Evolutionary conservation across 2,113 vertebrate genomes (phyloP), one percentile per base, ranked within the genome.

Genomic region (Macquaria australasica): DNA sequence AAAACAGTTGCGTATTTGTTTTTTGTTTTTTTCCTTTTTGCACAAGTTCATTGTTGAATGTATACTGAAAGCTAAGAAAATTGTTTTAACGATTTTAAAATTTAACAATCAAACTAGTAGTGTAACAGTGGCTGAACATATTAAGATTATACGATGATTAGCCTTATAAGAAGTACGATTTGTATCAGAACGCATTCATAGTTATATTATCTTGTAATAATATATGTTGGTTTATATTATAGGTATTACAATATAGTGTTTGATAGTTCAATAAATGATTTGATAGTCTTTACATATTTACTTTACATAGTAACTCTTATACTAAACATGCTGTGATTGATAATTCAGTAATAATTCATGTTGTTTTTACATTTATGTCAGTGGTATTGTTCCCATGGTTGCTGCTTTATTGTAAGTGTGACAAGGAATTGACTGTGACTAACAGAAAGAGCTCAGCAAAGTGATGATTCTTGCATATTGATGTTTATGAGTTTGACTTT

Each of bases 321-420:
- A 89, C 82, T 91, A 69, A 87, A 87, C 81, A 88, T 80, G 64
- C 87, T 87, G 92, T 92, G 90, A 91, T 83, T 62, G 78, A 83
- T 64, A 58, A 83, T 70, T 72, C 68, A 77, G 79, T 89, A 88
- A 87, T 90, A 83, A 75, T 80, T 87, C 78, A 69, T 81, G 37
- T 45, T 72, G 39, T 79, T 88, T 83, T 71, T 81, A 84, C 84
- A 64, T 83, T 68, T 48, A 50, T 73, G 82, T 87, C 53, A 69
- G 72, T 79, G 87, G 45, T 87, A n/a, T 73, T 77, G 71, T 90
- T 88, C 64, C 58, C 79, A 73, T 83, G 86, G 77, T 90, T 92
- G 93, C 92, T 94, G 92, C 91, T 95, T 93, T 83, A 70, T 83
- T 81, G 83, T 90, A 76, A 77, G 88, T 71, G 87, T 90, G 83